Evolutionary conservation across 2,888 invertebrate genomes (phyloP).

Genomic region (Amphipyra berbera): DNA sequence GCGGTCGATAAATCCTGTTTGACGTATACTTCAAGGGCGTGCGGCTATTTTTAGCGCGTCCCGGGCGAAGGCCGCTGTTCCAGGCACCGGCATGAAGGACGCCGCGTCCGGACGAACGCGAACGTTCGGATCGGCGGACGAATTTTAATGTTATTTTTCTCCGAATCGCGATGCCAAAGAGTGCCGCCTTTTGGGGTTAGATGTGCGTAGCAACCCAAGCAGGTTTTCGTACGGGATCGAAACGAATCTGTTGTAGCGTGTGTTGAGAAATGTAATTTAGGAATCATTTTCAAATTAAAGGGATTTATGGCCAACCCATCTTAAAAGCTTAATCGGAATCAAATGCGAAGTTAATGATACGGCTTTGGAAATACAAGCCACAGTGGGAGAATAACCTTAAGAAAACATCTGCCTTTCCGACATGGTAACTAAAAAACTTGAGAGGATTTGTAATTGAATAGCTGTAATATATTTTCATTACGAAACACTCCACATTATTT

Average conservation of each 20-base stretch:
- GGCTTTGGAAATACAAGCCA: constrained; percentile 27
- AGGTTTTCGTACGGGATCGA: constrained; percentile 49
- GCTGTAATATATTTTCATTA: constrained; percentile 45
- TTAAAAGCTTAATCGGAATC: constrained; percentile 56
- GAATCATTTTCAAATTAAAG: constrained; percentile 57
- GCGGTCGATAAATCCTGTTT: constrained; percentile 85
- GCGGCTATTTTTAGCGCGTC: constrained; percentile 82
- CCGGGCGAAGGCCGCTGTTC: constrained; percentile 78
- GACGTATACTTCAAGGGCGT: constrained; percentile 84
- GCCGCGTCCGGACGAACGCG: constrained; percentile 66
- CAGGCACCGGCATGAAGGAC: constrained; percentile 63
- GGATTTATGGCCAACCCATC: constrained; percentile 43
- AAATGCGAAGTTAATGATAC: constrained; percentile 60
- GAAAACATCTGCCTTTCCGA: constrained; percentile 23
- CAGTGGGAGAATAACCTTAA: constrained; percentile 23
- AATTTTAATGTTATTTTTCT: constrained; percentile 78
- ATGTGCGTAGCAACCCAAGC: constrained; percentile 52
- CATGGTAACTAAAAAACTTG: constrained; percentile 26
- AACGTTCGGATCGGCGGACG: constrained; percentile 58
- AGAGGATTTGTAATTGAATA: constrained; percentile 46
- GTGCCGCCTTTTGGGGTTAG: constrained; percentile 64
- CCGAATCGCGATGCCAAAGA: constrained; percentile 70
- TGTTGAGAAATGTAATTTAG: constrained; percentile 56
- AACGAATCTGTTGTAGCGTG: constrained; percentile 48
- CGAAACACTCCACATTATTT: constrained; percentile 26